Evolutionary conservation across 2,888 invertebrate genomes (phyloP).

Genomic region (Watsonalla binaria): DNA sequence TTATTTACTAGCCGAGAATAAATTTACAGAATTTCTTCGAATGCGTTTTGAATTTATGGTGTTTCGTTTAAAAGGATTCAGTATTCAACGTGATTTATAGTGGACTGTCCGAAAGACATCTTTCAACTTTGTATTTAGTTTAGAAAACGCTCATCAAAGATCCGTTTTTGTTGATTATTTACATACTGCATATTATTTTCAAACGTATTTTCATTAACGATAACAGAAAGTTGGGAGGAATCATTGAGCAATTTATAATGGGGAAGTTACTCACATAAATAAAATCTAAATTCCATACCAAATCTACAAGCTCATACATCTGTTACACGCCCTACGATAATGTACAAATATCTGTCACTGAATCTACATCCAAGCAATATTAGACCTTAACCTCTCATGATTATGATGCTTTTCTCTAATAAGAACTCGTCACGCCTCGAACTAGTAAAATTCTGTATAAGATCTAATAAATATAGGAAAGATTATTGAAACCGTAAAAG

Average conservation of each 20-base stretch:
- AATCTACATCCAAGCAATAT: conserved; percentile 10
- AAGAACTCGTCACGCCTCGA: conserved; percentile 44
- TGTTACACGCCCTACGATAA: conserved; percentile 58
- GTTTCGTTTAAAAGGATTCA: background rate
- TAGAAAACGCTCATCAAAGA: background rate
- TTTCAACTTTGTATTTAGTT: background rate
- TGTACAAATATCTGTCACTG: conserved; percentile 43
- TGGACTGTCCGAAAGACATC: too few relatives aligned
- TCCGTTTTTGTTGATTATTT: conserved; percentile 4
- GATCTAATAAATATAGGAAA: conserved; percentile 75
- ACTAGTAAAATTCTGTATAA: conserved; percentile 68
- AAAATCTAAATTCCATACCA: conserved; percentile 43
- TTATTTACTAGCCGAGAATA: conserved; percentile 5
- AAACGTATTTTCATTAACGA: conserved; percentile 21
- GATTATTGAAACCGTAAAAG: conserved; percentile 72
- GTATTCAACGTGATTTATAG: background rate
- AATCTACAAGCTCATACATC: conserved; percentile 69
- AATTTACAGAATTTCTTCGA: background rate
- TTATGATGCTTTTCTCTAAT: conserved; percentile 51
- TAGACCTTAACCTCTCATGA: conserved; percentile 31
- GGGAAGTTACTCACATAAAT: conserved; percentile 11
- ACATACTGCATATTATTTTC: conserved; percentile 10
- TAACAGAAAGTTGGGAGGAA: conserved; percentile 8
- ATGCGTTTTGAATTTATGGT: background rate
- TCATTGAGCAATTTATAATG: conserved; percentile 18